phyloP scores from a whole-genome alignment of 2,888 invertebrate genomes.

The Leucophenga montana region DNA sequence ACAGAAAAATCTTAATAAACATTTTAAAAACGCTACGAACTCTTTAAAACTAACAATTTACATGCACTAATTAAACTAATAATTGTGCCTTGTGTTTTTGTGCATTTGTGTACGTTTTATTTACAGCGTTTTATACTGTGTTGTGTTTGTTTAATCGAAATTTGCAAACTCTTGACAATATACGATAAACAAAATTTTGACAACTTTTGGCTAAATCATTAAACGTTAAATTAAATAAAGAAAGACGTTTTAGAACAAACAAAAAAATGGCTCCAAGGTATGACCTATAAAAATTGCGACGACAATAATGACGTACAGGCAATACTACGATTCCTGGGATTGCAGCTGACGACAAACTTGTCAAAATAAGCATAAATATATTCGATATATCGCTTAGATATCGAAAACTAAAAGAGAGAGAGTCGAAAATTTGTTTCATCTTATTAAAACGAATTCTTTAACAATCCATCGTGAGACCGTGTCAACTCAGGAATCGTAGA shows the following conservation, averaged over 20 bases:
- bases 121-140: too few relatives aligned
- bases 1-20: neutral
- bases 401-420: too few relatives aligned
- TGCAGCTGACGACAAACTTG: too few relatives aligned
- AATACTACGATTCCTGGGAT: too few relatives aligned
- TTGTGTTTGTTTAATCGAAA: neutral
- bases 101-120: neutral
- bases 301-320: too few relatives aligned
- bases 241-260: too few relatives aligned
- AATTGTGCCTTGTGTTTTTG: neutral
- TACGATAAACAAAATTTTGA: neutral
- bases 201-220: neutral
- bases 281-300: neutral
- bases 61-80: neutral
- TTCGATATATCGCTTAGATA: too few relatives aligned
- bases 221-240: neutral
- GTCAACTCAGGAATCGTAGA: too few relatives aligned
- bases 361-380: too few relatives aligned
- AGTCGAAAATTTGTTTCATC: too few relatives aligned
- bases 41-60: neutral
- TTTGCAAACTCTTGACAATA: neutral
- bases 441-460: too few relatives aligned
- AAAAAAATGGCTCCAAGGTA: conserved; percentile 13
- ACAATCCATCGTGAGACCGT: too few relatives aligned
- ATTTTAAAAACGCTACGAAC: neutral